These are phyloP conservation scores for Phengaris alcon DNA, from an alignment of 2,888 invertebrate species.

Conservation along the genomic window DNA sequence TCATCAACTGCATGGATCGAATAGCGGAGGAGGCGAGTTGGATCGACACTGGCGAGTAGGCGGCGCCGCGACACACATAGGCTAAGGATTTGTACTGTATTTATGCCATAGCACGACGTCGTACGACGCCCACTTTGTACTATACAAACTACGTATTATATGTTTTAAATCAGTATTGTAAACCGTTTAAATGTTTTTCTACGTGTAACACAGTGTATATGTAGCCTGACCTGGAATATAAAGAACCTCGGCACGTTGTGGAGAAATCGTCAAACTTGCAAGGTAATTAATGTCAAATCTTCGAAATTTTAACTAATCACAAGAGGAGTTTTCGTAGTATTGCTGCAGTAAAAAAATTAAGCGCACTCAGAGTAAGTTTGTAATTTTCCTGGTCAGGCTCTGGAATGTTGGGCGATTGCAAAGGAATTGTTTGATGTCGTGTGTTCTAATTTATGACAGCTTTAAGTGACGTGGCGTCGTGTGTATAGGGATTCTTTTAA, in stretches of 20 bases:
- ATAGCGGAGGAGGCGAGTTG: conserved; percentile 95
- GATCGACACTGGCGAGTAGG: conserved; percentile 90
- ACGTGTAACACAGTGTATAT: not conserved
- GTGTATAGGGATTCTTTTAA: conserved; percentile 35
- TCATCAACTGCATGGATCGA: conserved; percentile 96
- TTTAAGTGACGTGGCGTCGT: conserved; percentile 35
- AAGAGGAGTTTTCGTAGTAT: not conserved
- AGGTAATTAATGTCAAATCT: no score
- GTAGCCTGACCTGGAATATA: not conserved
- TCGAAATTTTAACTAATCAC: not conserved
- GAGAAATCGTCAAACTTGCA: no score
- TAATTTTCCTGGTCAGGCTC: not conserved
- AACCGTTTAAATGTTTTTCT: conserved; percentile 2
- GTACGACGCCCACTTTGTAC: conserved; percentile 25
- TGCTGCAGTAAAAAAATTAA: not conserved
- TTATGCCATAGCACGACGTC: conserved; percentile 39
- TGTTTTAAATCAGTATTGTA: conserved; percentile 20
- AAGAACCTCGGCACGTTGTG: no score
- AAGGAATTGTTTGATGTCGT: conserved; percentile 18
- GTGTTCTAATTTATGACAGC: not conserved
- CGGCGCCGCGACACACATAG: not conserved
- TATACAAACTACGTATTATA: conserved; percentile 13
- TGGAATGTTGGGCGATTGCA: not conserved
- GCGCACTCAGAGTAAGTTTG: not conserved
- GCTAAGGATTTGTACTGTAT: conserved; percentile 41